Base-by-base conservation (phyloP, 2,888 invertebrate species). In the Drosophila pseudotakahashii region DNA sequence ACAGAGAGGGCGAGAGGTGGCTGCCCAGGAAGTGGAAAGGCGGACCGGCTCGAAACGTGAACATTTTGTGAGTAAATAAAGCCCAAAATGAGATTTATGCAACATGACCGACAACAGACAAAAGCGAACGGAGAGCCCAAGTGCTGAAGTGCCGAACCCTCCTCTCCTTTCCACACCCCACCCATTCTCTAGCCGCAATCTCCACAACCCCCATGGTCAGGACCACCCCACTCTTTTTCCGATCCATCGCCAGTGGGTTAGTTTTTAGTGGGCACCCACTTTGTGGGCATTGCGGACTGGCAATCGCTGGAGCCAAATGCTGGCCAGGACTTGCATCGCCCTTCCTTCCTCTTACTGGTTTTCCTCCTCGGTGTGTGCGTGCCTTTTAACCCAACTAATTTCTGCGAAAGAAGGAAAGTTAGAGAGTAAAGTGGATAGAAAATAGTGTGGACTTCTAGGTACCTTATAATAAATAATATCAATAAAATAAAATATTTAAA, bases 51-150 rank as follows among this genome's bases (percentile, higher is more conserved):
- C 69, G 66, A 39, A 74, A 77, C 82, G 81, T 66, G 73, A 68
- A 80, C 84, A 83, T 88, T 88, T 89, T 79, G 85, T 78, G 86
- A 88, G 79, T 82, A 89, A 89, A 88, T 84, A 89, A 89, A 88
- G 79, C 82, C 89, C 85, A 89, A 88, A 71, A 89, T 89, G 89
- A 88, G 89, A 89, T 88, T 88, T 89, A 88, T 88, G 89, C 88
- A 80, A 85, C 80, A 88, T 89, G 85, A 79, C 78, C 82, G 81
- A 81, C 88, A 88, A 81, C 86, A 71, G 55, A 63, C 70, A 70
- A 63, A 70, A 73, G 73, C 70, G 73, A 69, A 3, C 52, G 53
- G 51, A 70, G 69, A 68, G 83, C 77, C 78, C 82, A 86, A 82
- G 88, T 83, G 88, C 88, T 88, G 87, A 88, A 82, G 87, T 86